Evolutionary conservation across 2,888 invertebrate genomes (phyloP).

Genomic region (Amphimallon solstitiale): DNA sequence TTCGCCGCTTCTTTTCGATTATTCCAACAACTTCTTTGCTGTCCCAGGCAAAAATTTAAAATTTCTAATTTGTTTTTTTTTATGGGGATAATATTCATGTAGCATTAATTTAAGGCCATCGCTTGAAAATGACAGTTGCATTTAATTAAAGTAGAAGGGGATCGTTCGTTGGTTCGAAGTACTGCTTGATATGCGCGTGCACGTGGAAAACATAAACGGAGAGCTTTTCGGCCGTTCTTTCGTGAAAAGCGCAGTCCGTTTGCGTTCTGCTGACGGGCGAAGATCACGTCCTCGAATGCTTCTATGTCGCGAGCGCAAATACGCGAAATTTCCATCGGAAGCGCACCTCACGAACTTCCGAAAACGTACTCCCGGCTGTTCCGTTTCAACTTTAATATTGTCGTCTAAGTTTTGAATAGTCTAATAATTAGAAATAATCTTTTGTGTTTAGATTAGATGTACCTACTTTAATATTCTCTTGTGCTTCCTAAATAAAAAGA

Average conservation of each 20-base stretch:
- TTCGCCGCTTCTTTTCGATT: too few relatives aligned
- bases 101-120: slow-evolving; percentile 11
- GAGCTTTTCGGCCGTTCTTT: slow-evolving; percentile 15
- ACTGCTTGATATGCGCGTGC: slow-evolving; percentile 15
- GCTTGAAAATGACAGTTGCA: slow-evolving; percentile 13
- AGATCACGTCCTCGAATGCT: slow-evolving; percentile 2
- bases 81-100: background rate
- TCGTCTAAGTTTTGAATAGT: background rate
- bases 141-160: slow-evolving; percentile 20
- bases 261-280: slow-evolving; percentile 8
- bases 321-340: background rate
- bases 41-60: too few relatives aligned
- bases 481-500: too few relatives aligned
- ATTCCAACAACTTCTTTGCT: background rate
- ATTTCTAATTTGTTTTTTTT: too few relatives aligned
- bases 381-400: too few relatives aligned
- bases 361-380: background rate
- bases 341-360: background rate
- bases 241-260: slow-evolving; percentile 13
- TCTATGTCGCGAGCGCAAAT: background rate
- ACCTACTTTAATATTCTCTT: too few relatives aligned
- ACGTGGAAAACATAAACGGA: slow-evolving; percentile 3
- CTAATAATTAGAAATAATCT: background rate
- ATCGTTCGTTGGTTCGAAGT: background rate
- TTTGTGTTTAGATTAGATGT: too few relatives aligned